Base-by-base conservation (phyloP, 2,888 invertebrate species). In the Prenolepis imparis region DNA sequence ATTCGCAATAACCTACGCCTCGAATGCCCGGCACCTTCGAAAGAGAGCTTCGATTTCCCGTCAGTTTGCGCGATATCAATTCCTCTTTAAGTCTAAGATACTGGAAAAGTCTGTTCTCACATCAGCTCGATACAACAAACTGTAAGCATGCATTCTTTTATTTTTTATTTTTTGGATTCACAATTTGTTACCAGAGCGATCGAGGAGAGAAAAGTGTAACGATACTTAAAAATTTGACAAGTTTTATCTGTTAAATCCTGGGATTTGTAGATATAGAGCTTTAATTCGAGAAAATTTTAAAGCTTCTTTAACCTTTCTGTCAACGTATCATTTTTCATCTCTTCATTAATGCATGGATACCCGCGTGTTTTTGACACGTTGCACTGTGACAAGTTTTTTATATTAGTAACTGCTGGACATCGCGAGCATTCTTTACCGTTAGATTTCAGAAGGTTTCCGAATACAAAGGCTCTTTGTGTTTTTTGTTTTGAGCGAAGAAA, bases 1-100 rank as follows among this genome's bases (percentile, higher is more conserved):
- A 84, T 84, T 84, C 82, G 70, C 41, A 82, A 88, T 68, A 59
- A 84, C 44, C 64, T 52, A 64, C 52, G 36, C 61, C 59, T n/a
- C 57, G 59, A 59, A 15, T 18, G 12, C 44, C 44, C 24, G 78
- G 18, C 78, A 61, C 70, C 72, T 59, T 61, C 18, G 48, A 48
- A 15, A 48, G 52, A 48, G 52, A n/a, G 21, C 57, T 36, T 36
- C 36, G 36, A 36, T 5, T 36, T 36, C 5, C 5, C 36, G 36
- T 36, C 36, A 36, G 36, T 36, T 36, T 36, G 5, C 36, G 36
- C n/a, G 12, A 39, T 28, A 28, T 41, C n/a, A 39, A 64, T 41
- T 39, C 12, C 41, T 67, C 28, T 15, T 74, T 63, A 48, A 48
- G 32, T 21, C n/a, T 12, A 67, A n/a, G 24, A n/a, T 15, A 48